Base-by-base conservation (phyloP, 92 coral and sea anemone species). In the Porites cylindrica region DNA sequence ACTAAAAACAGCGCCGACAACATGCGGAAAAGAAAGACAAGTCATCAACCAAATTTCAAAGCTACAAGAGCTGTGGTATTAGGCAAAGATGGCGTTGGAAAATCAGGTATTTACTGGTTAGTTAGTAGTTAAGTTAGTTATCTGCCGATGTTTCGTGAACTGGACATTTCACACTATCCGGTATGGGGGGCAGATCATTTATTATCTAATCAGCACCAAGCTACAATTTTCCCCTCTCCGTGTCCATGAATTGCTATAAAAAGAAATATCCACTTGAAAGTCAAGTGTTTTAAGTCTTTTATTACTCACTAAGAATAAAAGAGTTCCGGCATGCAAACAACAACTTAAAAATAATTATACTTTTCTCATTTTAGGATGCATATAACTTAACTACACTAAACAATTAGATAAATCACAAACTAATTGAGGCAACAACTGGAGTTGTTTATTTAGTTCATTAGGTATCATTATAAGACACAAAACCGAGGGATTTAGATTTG, bases 61-160 rank as follows among this genome's bases (percentile, higher is more conserved):
- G 82, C 81, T 51, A 89, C 87, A 1, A 80, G 96, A 29, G 90
- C 81, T 0, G 94, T 92, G 0, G 92, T 95, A 23, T 73, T 95
- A 6, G 98, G 98, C 7, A 85, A 88, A 82, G 93, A 95, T 58
- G 98, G 98, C 60, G 98, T 93, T 38, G 98, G 98, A 21, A 95
- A 95, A 64, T 95, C 98, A 85, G 98, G 98, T 95, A 65, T 66
- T 38, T 38, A 43, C 10, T 21, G 14, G 16, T 19, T 20, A 38
- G 47, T 38, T 11, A 18, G n/a, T 10, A 51, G 13, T 16, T 19
- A 20, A 56, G 18, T 69, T 11, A 61, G 8, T 51, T 10, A 43
- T 18, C 19, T 17, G 29, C 8, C 32, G 26, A 52, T 63, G 32
- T 75, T 62, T 26, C 73, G 52, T 60, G 74, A 64, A 47, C 62